Base-by-base conservation (phyloP, 2,888 invertebrate species). In the Lysandra coridon region DNA sequence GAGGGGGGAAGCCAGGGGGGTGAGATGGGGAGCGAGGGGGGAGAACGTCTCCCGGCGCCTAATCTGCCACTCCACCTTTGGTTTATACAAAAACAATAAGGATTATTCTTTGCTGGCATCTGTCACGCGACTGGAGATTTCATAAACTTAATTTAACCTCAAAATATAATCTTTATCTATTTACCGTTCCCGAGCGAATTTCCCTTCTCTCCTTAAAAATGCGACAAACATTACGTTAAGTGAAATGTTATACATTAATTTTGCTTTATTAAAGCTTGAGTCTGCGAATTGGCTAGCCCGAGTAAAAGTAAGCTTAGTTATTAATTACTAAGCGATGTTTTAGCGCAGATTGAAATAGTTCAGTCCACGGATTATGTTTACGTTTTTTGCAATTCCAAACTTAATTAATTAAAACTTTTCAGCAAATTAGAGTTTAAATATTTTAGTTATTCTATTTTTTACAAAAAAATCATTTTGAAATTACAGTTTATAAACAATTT, bases 11-110 rank as follows among this genome's bases (percentile, higher is more conserved):
- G 10, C 2, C 2, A 23, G 23, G 30, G 12, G 4, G 64, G 23
- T 23, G 23, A 30, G 17, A 60, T n/a, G n/a, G 23, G 62, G 5
- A 85, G 83, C 84, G 81, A 81, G 85, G 86, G 86, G 88, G 91
- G 91, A 91, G 92, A 90, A 88, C 86, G 88, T 90, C 89, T 88
- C 73, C 87, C 88, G 87, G 89, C 86, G 87, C 86, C 85, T 87
- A 88, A 89, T 88, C 87, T 88, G 88, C 37, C 53, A 79, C 53
- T 80, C 60, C 69, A 73, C 78, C 75, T 74, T 79, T 78, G 74
- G 73, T 79, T 79, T 78, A 75, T 78, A 75, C 33, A 80, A 80
- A 75, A 78, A 75, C 78, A 78, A 78, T 73, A 78, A 53, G 78
- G 73, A 78, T 78, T 78, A 78, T 73, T 78, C 69, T 78, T 78